Evolutionary conservation across 2,797 vertebrate genomes (phyloP), one percentile per base, ranked within the genome.

Genomic region (Sebastes trivittatus): DNA sequence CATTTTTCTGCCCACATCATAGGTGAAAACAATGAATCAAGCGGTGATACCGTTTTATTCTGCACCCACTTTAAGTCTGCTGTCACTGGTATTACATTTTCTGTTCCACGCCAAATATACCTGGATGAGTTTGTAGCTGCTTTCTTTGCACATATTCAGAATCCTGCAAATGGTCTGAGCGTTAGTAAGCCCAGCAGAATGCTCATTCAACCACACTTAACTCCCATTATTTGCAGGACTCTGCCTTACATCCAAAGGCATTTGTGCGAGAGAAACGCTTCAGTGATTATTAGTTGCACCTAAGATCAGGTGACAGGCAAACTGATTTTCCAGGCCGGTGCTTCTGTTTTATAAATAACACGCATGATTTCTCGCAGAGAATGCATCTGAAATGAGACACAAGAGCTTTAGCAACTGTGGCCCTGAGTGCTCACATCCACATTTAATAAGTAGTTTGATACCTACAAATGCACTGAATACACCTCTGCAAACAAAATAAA

Each of bases 301-400:
- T 64, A 13, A 20, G 65, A 36, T 78, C 34, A 71, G 61, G 34
- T 22, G 46, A 60, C 18, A 46, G 11, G 14, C 23, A 9, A 73
- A 42, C 20, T 1, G 29, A 77, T 34, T n/a, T 63, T 59, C 36
- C n/a, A 58, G 36, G 23, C 56, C 14, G 22, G 16, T 54, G 70
- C 65, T 65, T 34, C 34, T 8, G 66, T 54, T 77, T 79, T 11
- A 63, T 32, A 32, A 65, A 72, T 72, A 36, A 46, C 42, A 72
- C 1, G 5, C 34, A 34, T 30, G 29, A 78, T 68, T 72, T 60
- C 3, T 30, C 1, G 0, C 49, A 72, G 20, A 54, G 16, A 65
- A 58, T 58, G 14, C 32, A 25, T 62, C 67, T 63, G 22, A 65
- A 69, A 65, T 11, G 46, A 38, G 52, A 11, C 59, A 54, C n/a